Base-by-base conservation (phyloP, 2,113 vertebrate genomes). In the Neolamprologus modestus region DNA sequence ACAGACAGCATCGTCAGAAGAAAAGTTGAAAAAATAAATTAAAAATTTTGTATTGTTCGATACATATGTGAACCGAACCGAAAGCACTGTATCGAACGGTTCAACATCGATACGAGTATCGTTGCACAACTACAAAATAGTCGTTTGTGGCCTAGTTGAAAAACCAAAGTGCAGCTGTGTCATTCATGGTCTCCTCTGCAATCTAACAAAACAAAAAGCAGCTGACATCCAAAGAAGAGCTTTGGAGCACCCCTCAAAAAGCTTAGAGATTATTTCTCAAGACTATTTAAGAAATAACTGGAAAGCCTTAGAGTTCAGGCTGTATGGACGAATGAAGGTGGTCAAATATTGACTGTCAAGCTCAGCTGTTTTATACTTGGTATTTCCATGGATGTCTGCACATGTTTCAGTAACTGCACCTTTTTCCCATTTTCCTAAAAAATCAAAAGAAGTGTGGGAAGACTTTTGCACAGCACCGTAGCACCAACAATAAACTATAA, bases 371-470 rank as follows among this genome's bases (percentile, higher is more conserved):
- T 0, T 7, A 37, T 37, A 66, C 19, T 37, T 35, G 19, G 8
- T 37, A 8, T 8, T 66, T 71, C n/a, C 35, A 9, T 42, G 33
- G 35, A 24, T 24, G 63, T 40, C 8, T 42, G 35, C 35, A 71
- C 11, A 35, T 35, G 19, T 71, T 71, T 40, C 63, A 40, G 2
- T 71, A 40, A 5, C 12, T 71, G n/a, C 7, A 71, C 63, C 11
- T 42, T 3, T 68, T 40, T 68, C n/a, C 7, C 63, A 24, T 24
- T 42, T 71, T 42, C 35, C n/a, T 71, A 42, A 42, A 21, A 71
- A 24, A 24, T 6, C 2, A 0, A 42, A 71, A 24, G 7, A 71
- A 71, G 6, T 9, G 19, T 24, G 35, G 11, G 35, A 21, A 68
- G 35, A 71, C 63, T 13, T 40, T 71, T 40, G 19, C 35, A 68